Evolutionary conservation across 2,888 invertebrate species (phyloP), one percentile per base, ranked within the genome.

Genomic region (Lasioglossum pauxillum): DNA sequence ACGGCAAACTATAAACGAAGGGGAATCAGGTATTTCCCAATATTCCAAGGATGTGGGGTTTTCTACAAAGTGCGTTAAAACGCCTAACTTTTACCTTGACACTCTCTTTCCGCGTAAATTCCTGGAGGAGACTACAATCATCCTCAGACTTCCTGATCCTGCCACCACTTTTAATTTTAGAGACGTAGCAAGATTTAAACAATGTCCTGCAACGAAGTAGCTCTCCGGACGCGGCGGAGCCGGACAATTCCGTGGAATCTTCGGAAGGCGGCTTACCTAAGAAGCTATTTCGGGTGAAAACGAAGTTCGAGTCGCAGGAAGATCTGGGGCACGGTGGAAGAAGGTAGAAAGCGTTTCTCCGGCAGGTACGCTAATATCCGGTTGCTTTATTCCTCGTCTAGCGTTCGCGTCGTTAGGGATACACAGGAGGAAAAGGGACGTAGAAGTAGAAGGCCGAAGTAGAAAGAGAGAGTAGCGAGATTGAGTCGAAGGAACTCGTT

Each of bases 291-390:
- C 38, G 49, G 71, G 38, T 35, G 10, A 19, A 38, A 84, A 84
- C 75, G 72, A 79, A 71, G 38, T 35, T 81, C 67, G 64, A 73
- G 64, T 27, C 10, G 19, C 2, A 35, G 23, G 12, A 8, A 16
- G n/a, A 14, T 38, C 38, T 19, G 67, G 49, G 38, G 19, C 8
- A 12, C 16, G 14, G 27, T 27, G 23, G 41, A 46, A 57, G n/a
- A 41, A 64, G 46, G 46, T 57, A 46, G 74, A 79, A 82, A 53
- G 71, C 82, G 80, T 83, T 88, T 88, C 75, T 75, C 83, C 44
- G 75, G 78, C 74, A 78, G 85, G 76, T 84, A 89, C 80, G 90
- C 87, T 91, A 90, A 90, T 90, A 90, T 90, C 90, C 90, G 91
- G 78, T 75, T 31, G 77, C 82, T 89, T 90, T 86, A 85, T 82